Evolutionary conservation across 2,888 invertebrate genomes (phyloP), one percentile per base, ranked within the genome.

Genomic region (Drosophila macrospina): DNA sequence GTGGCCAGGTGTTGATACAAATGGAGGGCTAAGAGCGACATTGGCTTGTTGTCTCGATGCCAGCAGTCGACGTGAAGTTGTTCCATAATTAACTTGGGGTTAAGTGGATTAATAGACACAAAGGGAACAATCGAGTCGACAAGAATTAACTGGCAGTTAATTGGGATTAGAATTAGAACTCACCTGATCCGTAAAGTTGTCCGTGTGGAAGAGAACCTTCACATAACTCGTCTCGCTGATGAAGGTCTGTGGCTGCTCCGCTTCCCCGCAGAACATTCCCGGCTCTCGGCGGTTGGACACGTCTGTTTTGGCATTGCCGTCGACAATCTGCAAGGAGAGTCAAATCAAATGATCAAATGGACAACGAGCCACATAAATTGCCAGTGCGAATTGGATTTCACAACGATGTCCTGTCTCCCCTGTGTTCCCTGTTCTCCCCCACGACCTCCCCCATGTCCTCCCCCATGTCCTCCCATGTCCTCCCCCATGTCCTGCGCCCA

Each of bases 191-290:
- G 98, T 97, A 93, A 97, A 98, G 93, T 97, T 97, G 92, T 98
- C 97, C 39, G 97, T 96, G 91, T 97, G 97, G 93, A 98, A 98
- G 76, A 97, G 94, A 71, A 98, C 95, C 92, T 97, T 97, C 63
- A 98, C 97, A 93, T 97, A 97, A 91, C 96, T 97, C 57, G 98
- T 98, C 93, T 98, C 98, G 55, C 97, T 98, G 92, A 98, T 98
- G 93, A 98, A 98, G 28, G 97, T 97, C 93, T 98, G 97, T 0
- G 97, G 97, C 88, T 98, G 97, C 90, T 98, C 98, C 51, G 97
- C 97, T 92, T 98, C 98, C 0, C 98, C 98, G 90, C 98, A 98
- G 92, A 97, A 98, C 88, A 97, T 95, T 3, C 98, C 98, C 0
- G 97, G 97, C 84, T 97, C 97, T 86, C 96, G 96, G 34, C 97